Conservation (phyloP, 1,140 invertebrate species). For the Platorchestia sp. region DNA sequence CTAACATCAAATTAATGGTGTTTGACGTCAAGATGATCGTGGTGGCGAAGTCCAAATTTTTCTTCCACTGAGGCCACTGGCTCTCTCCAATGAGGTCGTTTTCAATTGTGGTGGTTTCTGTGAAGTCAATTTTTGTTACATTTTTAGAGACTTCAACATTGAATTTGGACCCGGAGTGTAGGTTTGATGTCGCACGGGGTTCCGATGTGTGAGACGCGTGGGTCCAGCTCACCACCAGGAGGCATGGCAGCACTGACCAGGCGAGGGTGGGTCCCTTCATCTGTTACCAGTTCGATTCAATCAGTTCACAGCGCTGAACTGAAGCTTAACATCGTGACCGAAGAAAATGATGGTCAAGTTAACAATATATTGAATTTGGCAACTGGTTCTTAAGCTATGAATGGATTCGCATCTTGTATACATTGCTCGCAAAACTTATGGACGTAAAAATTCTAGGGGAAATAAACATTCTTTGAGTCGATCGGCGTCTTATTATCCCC, state of each 20-base stretch:
- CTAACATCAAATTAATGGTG: constrained; percentile 55
- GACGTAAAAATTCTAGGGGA: background rate
- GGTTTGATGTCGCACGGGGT: background rate
- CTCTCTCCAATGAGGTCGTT: background rate
- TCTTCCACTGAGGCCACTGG: constrained; percentile 50
- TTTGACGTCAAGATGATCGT: constrained; percentile 50
- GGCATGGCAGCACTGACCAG: background rate
- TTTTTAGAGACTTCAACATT: background rate
- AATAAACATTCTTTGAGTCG: background rate
- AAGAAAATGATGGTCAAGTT: background rate
- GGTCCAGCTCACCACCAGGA: background rate
- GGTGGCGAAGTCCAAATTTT: constrained; percentile 35
- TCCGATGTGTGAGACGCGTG: no score
- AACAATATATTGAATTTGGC: background rate
- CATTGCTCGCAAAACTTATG: background rate
- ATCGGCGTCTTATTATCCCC: no score
- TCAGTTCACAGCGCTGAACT: background rate
- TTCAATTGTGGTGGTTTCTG: background rate
- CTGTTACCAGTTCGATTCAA: background rate
- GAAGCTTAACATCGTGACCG: background rate
- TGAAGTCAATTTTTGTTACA: background rate
- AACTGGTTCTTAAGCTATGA: background rate
- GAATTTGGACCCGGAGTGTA: background rate
- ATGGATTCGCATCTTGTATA: background rate
- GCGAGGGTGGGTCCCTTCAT: background rate